Base-by-base conservation (phyloP, 2,888 invertebrate genomes). In the Orchesellides sinensis region DNA sequence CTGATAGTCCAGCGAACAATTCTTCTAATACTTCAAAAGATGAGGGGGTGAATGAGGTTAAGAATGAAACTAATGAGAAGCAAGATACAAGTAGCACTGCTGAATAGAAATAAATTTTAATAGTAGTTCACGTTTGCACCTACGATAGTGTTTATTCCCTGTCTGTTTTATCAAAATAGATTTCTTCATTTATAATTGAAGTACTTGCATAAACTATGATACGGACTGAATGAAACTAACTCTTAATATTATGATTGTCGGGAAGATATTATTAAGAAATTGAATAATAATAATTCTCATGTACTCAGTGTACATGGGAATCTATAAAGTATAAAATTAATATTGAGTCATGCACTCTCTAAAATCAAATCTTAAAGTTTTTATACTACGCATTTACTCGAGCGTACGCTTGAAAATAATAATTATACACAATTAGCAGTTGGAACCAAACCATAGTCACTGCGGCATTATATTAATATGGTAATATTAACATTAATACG, bases 311-410 rank as follows among this genome's bases (percentile, higher is more conserved):
- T 52, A 52, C 52, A 17, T 52, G 63, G 4, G 12, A 0, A 19
- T 4, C 10, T 14, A 47, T 25, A 45, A 1, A 2, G 14, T 19
- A 35, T 17, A 32, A 35, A 56, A 56, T 56, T 1, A 21, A 25
- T 19, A 25, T 25, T 40, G 23, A 40, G 19, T 45, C 35, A 45
- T 17, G 66, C 27, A 47, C 23, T 23, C 66, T 29, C 69, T 69
- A 45, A 29, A 69, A 52, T 3, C n/a, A 61, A 29, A 61, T 23
- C 8, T n/a, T 61, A 32, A 69, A 52, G 17, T 54, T 69, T 69
- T 68, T 52, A 69, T 69, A 69, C 69, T 32, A 52, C 69, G 66
- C 54, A 69, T 69, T 69, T 69, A 52, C 54, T 54, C 29, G 47
- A 25, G 49, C 27, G 21, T 25, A 40, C 66, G 66, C 66, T 68